Base-by-base conservation (phyloP, 2,888 invertebrate genomes). In the Gryllus longicercus region DNA sequence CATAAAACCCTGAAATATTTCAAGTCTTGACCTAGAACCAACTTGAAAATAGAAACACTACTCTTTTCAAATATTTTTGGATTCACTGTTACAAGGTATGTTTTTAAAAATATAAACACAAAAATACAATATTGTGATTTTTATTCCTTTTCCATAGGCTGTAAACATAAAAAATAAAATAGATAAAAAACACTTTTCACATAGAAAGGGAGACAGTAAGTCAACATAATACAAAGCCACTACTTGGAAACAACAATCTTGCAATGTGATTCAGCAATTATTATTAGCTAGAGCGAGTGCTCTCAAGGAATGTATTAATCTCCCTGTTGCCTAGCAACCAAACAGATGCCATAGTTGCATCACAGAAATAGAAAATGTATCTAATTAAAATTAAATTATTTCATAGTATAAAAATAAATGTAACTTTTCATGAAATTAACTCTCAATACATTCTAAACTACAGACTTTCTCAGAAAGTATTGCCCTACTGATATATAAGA, bases 121-220 rank as follows among this genome's bases (percentile, higher is more conserved):
- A 63, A 38, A 63, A 63, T 63, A 77, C 79, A 79, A 80, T 78
- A 78, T 78, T 78, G 63, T 80, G 50, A 77, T 79, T 79, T 80
- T 82, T 82, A 78, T 81, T 81, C 76, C 50, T 80, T 81, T 80
- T 82, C 77, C 79, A 79, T 79, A 78, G 80, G 80, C 82, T 81
- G 80, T 81, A 80, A 82, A 82, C 81, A 82, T 81, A 82, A 81
- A 82, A 82, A 82, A 82, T 80, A 82, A 81, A 77, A 78, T 81
- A 80, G 51, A 81, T 51, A 80, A 78, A 81, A 78, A 82, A 80
- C 76, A 80, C 77, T 78, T 25, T 38, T 80, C 51, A 78, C 78
- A 23, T 78, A 74, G 38, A 75, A 78, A 77, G 75, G 77, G 80
- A 74, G 78, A 80, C 50, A 63, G 80, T 77, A 77, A 79, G 75